Evolutionary conservation across 2,113 vertebrate genomes (phyloP).

Genomic region (Brachirus orientalis): DNA sequence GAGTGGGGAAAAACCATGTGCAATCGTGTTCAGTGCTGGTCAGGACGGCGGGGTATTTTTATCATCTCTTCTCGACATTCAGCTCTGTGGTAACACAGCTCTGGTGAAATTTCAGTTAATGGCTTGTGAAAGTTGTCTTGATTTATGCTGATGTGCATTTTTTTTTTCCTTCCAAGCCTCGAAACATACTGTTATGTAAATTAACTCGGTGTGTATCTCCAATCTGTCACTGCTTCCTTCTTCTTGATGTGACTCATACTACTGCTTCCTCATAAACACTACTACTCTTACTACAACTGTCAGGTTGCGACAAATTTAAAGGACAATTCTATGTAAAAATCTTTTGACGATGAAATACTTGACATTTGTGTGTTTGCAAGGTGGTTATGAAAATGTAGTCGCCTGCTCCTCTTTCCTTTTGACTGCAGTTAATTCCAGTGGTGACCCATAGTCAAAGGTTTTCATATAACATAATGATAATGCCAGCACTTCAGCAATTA

Average conservation of each 20-base stretch:
- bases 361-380: not conserved
- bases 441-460: too few relatives aligned
- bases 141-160: slow-evolving; percentile 65
- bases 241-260: slow-evolving; percentile 67
- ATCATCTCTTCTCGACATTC: slow-evolving; percentile 59
- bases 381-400: not conserved
- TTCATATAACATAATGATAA: too few relatives aligned
- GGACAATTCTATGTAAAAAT: not conserved
- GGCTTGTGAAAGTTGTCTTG: slow-evolving; percentile 73
- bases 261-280: slow-evolving; percentile 64
- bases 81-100: slow-evolving; percentile 59
- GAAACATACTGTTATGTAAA: slow-evolving; percentile 66
- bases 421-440: too few relatives aligned
- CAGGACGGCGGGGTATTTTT: slow-evolving; percentile 50
- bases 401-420: too few relatives aligned
- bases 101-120: slow-evolving; percentile 68
- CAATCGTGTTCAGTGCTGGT: slow-evolving; percentile 4
- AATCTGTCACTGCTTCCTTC: slow-evolving; percentile 65
- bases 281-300: slow-evolving; percentile 39
- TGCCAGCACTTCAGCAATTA: too few relatives aligned
- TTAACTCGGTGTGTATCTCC: slow-evolving; percentile 45
- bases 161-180: not conserved
- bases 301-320: slow-evolving; percentile 6
- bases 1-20: slow-evolving; percentile 18
- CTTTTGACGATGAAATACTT: not conserved